Conservation (phyloP, 2,888 invertebrate species). For the Hyppa rectilinea region DNA sequence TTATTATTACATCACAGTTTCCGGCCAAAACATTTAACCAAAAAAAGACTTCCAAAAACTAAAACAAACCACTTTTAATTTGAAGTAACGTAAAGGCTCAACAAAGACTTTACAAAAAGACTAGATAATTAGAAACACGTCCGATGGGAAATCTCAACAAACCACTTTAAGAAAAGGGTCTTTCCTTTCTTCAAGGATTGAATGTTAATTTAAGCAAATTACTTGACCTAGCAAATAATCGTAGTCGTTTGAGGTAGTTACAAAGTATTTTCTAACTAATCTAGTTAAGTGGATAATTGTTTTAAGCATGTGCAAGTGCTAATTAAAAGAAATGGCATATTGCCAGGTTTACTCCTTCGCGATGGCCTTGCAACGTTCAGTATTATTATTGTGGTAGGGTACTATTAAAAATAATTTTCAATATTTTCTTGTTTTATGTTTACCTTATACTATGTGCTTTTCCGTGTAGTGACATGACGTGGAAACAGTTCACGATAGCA, state of each 20-base stretch:
- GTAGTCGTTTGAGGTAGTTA: neutral
- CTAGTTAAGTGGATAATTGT: constrained; percentile 30
- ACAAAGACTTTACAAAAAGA: constrained; percentile 18
- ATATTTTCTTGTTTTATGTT: neutral
- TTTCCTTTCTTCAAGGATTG: constrained; percentile 20
- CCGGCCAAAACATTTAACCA: neutral
- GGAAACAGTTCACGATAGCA: neutral
- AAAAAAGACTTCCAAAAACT: neutral
- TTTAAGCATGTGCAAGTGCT: constrained; percentile 17
- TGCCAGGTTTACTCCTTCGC: neutral
- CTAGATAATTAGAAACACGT: constrained; percentile 37
- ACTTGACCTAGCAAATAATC: constrained; percentile 23
- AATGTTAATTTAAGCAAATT: constrained; percentile 30
- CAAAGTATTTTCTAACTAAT: constrained; percentile 9
- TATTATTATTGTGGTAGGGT: neutral
- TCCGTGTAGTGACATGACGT: too few species aligned
- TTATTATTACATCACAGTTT: neutral
- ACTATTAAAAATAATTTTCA: constrained; percentile 9
- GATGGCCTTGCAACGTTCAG: neutral
- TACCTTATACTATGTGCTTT: neutral
- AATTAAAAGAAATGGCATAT: constrained; percentile 27
- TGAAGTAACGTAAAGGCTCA: neutral
- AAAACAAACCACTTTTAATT: neutral
- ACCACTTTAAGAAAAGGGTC: constrained; percentile 28
- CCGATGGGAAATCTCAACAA: constrained; percentile 49